Base-by-base conservation (phyloP, 2,888 invertebrate genomes). In the Hermaeophaga mercurialis region DNA sequence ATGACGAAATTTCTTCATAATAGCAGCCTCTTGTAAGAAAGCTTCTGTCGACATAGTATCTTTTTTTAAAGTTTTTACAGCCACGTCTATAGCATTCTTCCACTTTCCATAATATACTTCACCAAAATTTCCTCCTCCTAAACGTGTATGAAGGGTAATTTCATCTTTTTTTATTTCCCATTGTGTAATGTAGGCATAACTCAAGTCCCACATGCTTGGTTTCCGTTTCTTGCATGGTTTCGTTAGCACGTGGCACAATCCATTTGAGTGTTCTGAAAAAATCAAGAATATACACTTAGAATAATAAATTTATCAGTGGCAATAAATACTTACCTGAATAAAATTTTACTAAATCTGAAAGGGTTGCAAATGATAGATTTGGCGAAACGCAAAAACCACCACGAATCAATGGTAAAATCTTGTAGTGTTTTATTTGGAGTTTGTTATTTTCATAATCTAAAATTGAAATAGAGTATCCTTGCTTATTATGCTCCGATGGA, bases 1-100 rank as follows among this genome's bases (percentile, higher is more conserved):
- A 80, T 99, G 99, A 46, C 96, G 85, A 80, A 97, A 94, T 78
- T 95, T 94, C 75, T 99, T 99, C 98, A 99, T 99, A 64, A 99
- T 97, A 64, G 91, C 90, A 3, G 98, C 98, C 79, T 99, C 99
- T 78, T 96, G 91, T 1, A 99, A 84, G 83, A 99, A 99, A 1
- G 96, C 97, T 69, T 91, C 89, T 6, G 94, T 92, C 17, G 95
- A 94, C 98, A 99, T 99, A 8, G 96, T 92, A 59, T 97, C 52
- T 99, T 98, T 28, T 31, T 7, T 45, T 7, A 24, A 14, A 5
- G 96, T 98, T 80, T 99, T 99, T 12, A 99, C 94, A 38, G 98
- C 98, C 50, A 99, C 98, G 81, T 96, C 96, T 65, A 91, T 95
- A 71, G 89, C 91, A 73, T 93, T 91, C 71, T 94, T 83, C 95